Conservation (phyloP, 2,888 invertebrate genomes). For the Gisinianus flammeolus region DNA sequence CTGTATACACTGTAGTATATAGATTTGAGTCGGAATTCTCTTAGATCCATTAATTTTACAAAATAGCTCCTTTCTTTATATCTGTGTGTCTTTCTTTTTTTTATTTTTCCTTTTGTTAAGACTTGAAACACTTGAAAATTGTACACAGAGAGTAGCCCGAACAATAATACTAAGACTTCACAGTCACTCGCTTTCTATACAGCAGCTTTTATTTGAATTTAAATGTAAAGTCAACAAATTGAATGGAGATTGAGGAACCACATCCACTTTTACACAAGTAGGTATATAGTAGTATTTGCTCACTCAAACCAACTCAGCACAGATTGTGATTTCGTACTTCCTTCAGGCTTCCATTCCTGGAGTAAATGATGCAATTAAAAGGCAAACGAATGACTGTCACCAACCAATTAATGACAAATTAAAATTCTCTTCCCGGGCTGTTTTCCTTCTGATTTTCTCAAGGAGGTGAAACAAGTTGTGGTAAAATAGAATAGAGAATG, state of each 20-base stretch:
- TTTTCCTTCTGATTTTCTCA: neutral
- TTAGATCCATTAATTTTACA: neutral
- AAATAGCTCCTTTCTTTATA: neutral
- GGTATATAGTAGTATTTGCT: neutral
- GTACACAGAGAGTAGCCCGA: neutral
- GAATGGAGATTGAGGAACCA: neutral
- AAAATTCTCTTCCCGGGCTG: neutral
- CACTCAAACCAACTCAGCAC: neutral
- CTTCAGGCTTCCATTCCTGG: neutral
- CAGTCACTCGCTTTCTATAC: neutral
- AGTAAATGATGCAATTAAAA: slow-evolving; percentile 6
- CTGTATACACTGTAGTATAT: neutral
- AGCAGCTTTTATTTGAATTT: slow-evolving; percentile 6
- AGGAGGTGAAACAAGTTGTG: neutral
- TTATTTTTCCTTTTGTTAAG: neutral
- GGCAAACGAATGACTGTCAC: slow-evolving; percentile 4
- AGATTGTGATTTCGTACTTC: neutral
- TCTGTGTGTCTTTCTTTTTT: neutral
- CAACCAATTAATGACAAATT: slow-evolving; percentile 8
- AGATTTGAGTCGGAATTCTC: neutral
- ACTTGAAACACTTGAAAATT: neutral
- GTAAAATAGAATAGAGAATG: neutral
- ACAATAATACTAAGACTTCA: neutral
- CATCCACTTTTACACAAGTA: neutral
- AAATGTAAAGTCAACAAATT: slow-evolving; percentile 7